Evolutionary conservation across 2,113 vertebrate species (phyloP).

Genomic region (Pao palembangensis): DNA sequence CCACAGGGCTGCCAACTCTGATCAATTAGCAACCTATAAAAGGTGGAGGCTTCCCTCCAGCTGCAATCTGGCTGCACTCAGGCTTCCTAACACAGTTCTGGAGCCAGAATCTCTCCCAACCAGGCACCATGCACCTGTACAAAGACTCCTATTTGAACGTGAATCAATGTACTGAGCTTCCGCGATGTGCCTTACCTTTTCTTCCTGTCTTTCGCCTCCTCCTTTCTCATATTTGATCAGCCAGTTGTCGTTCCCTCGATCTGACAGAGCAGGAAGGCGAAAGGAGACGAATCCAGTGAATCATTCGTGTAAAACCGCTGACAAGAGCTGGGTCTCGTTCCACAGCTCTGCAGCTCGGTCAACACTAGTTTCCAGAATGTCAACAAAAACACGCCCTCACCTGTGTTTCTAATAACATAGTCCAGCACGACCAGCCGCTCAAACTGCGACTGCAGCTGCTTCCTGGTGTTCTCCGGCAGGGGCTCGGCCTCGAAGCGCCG

Average conservation of each 20-base stretch:
- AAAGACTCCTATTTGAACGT: too few species aligned
- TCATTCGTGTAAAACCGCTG: background rate
- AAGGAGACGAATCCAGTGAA: too few species aligned
- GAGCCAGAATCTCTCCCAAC: too few species aligned
- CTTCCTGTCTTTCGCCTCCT: constrained; percentile 56
- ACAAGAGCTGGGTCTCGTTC: too few species aligned
- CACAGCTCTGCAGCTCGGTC: background rate
- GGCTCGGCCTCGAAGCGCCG: constrained; percentile 95
- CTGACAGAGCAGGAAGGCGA: constrained; percentile 62
- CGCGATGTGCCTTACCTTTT: constrained; percentile 73
- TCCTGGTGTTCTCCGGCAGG: constrained; percentile 94
- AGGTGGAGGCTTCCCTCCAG: too few species aligned
- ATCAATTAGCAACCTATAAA: too few species aligned
- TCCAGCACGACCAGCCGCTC: constrained; percentile 93
- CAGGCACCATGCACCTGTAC: too few species aligned
- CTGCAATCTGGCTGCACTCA: too few species aligned
- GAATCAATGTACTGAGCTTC: too few species aligned
- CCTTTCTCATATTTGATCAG: constrained; percentile 90
- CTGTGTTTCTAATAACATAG: constrained; percentile 97
- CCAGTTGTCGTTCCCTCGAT: constrained; percentile 98
- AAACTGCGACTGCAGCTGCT: constrained; percentile 95
- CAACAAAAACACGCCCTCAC: constrained; percentile 47
- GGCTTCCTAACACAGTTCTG: too few species aligned
- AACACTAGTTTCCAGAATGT: background rate
- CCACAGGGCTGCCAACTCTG: background rate